Evolutionary conservation across 2,797 vertebrate genomes (phyloP).

Genomic region (Acrocephalus scirpaceus): DNA sequence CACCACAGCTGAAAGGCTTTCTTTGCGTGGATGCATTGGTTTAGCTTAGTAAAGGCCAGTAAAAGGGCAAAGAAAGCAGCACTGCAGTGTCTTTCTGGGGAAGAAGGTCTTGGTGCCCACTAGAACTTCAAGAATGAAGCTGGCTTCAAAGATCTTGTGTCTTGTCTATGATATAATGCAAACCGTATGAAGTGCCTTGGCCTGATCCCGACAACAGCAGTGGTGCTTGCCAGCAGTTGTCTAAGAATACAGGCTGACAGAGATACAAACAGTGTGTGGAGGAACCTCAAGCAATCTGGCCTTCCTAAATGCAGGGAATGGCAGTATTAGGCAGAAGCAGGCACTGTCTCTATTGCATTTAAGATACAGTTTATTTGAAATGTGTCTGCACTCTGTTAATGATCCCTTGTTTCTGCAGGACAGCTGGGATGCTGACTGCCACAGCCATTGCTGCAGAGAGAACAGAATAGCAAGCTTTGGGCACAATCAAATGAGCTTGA

Average conservation of each 20-base stretch:
- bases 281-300: not conserved
- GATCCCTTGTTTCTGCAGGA: not conserved
- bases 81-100: not conserved
- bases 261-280: not conserved
- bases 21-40: not conserved
- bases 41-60: not conserved
- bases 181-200: fast-evolving
- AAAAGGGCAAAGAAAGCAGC: not conserved
- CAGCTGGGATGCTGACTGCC: not conserved
- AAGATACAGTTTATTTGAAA: not conserved
- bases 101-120: not conserved
- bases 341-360: not conserved
- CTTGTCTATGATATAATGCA: not conserved
- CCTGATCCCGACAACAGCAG: not conserved
- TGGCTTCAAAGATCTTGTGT: not conserved
- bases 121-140: not conserved
- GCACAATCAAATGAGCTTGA: not conserved
- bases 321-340: not conserved
- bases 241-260: not conserved
- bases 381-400: not conserved
- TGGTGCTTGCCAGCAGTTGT: not conserved
- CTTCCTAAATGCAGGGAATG: not conserved
- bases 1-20: not conserved
- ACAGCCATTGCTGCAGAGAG: not conserved
- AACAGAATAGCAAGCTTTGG: not conserved